Base-by-base conservation (phyloP, 2,888 invertebrate species). In the Drosophila fungiperda region DNA sequence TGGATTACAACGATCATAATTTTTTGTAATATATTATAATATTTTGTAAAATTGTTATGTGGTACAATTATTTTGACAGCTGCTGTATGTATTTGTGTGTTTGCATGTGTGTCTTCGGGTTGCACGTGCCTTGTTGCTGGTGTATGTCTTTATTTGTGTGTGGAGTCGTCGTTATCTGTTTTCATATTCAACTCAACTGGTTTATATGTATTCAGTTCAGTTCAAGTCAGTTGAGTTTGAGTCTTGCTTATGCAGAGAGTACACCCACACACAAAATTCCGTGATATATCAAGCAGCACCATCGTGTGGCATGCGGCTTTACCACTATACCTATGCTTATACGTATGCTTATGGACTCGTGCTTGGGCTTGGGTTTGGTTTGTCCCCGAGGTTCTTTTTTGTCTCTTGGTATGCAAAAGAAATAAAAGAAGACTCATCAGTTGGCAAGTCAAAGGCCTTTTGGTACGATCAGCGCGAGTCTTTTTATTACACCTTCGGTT, bases 221-320 rank as follows among this genome's bases (percentile, higher is more conserved):
- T 45, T 23, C 45, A 23, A 45, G 45, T 45, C 45, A 45, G 45
- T 45, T 23, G 45, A 45, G 45, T 15, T 36, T 36, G 33, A 36
- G 35, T 73, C 71, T 82, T 68, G 71, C 76, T 68, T 85, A 54
- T 77, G 75, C 72, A 78, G 69, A 87, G 75, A 80, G 72, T 90
- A 82, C 86, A 89, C 86, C 86, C 90, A 87, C 86, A 90, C 89
- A 89, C 82, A 90, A 90, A 90, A 90, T 90, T 90, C 87, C 82
- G 69, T 82, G 87, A 84, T 87, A 84, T 87, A 87, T 90, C 89
- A 90, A 80, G 73, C 81, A 80, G 71, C 73, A 83, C 90, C 81
- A 89, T 86, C 87, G 69, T 86, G 73, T 68, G 83, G 87, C 77
- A 82, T 82, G 68, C 69, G n/a, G 36, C 36, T 15, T 45, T 45